Conservation (phyloP, 1,140 invertebrate genomes). For the Mycetomoellerius zeteki region DNA sequence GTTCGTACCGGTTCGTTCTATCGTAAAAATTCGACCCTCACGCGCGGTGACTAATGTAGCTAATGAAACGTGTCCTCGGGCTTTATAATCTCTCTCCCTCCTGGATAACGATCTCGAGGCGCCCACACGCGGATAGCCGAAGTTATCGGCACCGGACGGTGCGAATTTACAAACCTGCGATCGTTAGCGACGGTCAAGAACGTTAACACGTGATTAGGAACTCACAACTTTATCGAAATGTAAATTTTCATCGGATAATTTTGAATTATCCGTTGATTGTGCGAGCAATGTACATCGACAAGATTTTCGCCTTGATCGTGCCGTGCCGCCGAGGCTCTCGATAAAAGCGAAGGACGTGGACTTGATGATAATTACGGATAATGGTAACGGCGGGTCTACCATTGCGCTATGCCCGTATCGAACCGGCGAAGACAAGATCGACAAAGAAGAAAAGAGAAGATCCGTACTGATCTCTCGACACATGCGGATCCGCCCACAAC, state of each 20-base stretch:
- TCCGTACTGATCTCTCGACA: slow-evolving; percentile 61
- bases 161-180: slow-evolving; percentile 38
- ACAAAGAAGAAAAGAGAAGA: slow-evolving; percentile 48
- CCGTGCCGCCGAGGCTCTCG: slow-evolving; percentile 19
- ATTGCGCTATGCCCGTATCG: slow-evolving; percentile 21
- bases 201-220: slow-evolving; percentile 34
- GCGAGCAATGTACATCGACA: background rate
- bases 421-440: slow-evolving; percentile 40
- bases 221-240: background rate
- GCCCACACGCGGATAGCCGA: slow-evolving; percentile 11
- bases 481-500: slow-evolving; percentile 55
- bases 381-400: slow-evolving; percentile 40
- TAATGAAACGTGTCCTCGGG: slow-evolving; percentile 66
- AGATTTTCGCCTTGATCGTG: background rate
- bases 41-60: slow-evolving; percentile 71
- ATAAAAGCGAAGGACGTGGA: slow-evolving; percentile 42
- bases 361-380: slow-evolving; percentile 60
- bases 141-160: slow-evolving; percentile 15
- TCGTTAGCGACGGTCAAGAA: slow-evolving; percentile 19
- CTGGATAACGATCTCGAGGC: slow-evolving; percentile 68
- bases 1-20: slow-evolving; percentile 56
- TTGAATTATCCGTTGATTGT: background rate
- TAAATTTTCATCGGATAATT: background rate
- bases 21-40: slow-evolving; percentile 71
- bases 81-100: slow-evolving; percentile 62